These are phyloP conservation scores for Pterocles gutturalis DNA, from an alignment of 2,113 vertebrate species.

Conservation along the genomic window DNA sequence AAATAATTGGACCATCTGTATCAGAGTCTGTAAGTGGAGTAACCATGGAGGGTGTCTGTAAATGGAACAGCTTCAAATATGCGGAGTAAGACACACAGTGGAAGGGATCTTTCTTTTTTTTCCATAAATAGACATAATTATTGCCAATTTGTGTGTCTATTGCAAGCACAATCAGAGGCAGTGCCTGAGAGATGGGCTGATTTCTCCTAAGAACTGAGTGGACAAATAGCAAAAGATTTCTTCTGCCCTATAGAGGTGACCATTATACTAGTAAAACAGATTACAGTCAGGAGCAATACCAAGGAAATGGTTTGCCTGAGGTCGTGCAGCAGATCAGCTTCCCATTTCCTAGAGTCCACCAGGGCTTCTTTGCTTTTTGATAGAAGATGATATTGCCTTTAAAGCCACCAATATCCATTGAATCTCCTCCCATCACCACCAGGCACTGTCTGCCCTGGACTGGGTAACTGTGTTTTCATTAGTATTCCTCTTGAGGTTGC, in stretches of 20 bases:
- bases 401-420: not conserved
- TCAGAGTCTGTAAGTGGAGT: constrained; percentile 21
- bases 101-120: constrained; percentile 5
- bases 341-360: not conserved
- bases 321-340: not conserved
- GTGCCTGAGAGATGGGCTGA: constrained; percentile 20
- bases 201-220: constrained; percentile 25
- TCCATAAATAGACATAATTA: constrained; percentile 45
- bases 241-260: not conserved
- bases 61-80: constrained; percentile 58
- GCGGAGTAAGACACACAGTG: constrained; percentile 49
- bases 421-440: not conserved
- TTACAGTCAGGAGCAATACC: not conserved
- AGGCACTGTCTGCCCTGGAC: not conserved
- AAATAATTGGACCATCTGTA: constrained; percentile 67
- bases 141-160: not conserved
- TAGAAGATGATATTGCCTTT: not conserved
- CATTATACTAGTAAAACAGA: not conserved
- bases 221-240: not conserved
- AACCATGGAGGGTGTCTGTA: constrained; percentile 56
- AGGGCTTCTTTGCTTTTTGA: not conserved
- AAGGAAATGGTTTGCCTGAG: constrained; percentile 2
- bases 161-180: constrained; percentile 7
- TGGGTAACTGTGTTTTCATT: not conserved
- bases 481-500: not conserved